Evolutionary conservation across 2,888 invertebrate species (phyloP).

Genomic region (Callyntrura sp.): DNA sequence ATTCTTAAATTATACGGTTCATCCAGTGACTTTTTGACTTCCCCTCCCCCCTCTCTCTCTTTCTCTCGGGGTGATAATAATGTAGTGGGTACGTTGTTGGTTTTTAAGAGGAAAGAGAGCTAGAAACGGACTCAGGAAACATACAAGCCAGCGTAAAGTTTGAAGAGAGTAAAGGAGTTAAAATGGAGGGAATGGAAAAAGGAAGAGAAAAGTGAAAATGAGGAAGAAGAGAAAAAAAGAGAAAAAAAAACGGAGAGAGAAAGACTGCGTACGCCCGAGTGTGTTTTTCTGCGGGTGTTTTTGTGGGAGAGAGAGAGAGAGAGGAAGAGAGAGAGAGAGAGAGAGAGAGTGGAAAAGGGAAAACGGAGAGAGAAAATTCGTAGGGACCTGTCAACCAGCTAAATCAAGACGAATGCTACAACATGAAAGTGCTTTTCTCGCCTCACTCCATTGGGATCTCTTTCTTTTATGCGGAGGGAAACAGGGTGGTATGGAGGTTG

Average conservation of each 20-base stretch:
- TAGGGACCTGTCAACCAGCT: slow-evolving; percentile 83
- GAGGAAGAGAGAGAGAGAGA: slow-evolving; percentile 63
- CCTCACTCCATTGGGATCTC: slow-evolving; percentile 82
- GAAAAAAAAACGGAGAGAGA: slow-evolving; percentile 60
- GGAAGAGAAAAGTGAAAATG: slow-evolving; percentile 47
- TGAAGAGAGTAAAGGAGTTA: slow-evolving; percentile 32
- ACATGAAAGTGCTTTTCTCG: slow-evolving; percentile 84
- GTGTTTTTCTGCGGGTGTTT: slow-evolving; percentile 36
- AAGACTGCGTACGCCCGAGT: neutral
- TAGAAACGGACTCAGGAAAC: too few relatives aligned
- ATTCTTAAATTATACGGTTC: slow-evolving; percentile 8
- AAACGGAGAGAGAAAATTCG: slow-evolving; percentile 79
- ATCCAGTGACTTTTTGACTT: slow-evolving; percentile 20
- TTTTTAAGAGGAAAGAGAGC: too few relatives aligned
- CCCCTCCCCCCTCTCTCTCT: neutral
- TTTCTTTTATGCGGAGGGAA: neutral
- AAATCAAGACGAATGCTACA: slow-evolving; percentile 84
- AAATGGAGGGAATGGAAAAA: slow-evolving; percentile 24
- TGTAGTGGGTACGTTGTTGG: neutral
- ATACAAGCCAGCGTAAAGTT: too few relatives aligned
- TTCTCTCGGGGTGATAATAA: neutral
- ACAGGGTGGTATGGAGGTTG: neutral
- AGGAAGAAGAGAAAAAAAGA: slow-evolving; percentile 18
- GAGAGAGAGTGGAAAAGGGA: slow-evolving; percentile 28
- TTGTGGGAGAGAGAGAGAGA: too few relatives aligned